These are phyloP conservation scores for Capreolus pygargus DNA, from an alignment of 2,113 vertebrate genomes.

Conservation along the genomic window DNA sequence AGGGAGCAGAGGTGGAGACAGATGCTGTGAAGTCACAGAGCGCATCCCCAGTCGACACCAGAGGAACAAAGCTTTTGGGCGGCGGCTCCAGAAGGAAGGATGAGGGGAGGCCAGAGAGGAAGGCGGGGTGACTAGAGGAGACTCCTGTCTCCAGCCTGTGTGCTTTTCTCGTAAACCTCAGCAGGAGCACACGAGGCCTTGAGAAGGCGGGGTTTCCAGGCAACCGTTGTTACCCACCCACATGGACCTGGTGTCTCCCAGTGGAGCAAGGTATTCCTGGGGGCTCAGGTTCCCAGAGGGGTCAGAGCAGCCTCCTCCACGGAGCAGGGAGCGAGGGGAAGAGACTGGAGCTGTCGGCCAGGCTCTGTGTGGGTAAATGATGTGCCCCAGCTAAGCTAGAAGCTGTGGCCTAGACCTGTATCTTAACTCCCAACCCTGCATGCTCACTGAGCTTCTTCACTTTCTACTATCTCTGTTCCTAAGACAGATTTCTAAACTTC, in stretches of 20 bases:
- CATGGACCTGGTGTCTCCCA: neutral
- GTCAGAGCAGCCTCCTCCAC: neutral
- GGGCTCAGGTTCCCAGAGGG: neutral
- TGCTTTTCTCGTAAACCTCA: neutral
- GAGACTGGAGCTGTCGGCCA: neutral
- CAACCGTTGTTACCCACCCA: rapidly evolving
- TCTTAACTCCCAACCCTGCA: neutral
- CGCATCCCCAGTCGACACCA: rapidly evolving
- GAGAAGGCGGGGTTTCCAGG: neutral
- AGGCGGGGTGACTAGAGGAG: neutral
- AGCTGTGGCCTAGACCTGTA: neutral
- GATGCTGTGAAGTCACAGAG: rapidly evolving
- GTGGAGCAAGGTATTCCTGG: neutral
- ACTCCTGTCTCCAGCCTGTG: neutral
- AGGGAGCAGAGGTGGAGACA: neutral
- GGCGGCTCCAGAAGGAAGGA: neutral
- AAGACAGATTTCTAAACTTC: neutral
- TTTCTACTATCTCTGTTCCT: neutral
- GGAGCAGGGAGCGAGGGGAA: too few relatives aligned
- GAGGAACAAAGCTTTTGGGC: neutral
- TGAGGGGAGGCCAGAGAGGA: rapidly evolving
- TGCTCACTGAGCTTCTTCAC: neutral
- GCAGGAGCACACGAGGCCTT: rapidly evolving
- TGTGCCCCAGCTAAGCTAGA: neutral
- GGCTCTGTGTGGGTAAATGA: too few relatives aligned